These are phyloP conservation scores for Drosophila atripex DNA, from an alignment of 2,888 invertebrate genomes.

Conservation along the genomic window DNA sequence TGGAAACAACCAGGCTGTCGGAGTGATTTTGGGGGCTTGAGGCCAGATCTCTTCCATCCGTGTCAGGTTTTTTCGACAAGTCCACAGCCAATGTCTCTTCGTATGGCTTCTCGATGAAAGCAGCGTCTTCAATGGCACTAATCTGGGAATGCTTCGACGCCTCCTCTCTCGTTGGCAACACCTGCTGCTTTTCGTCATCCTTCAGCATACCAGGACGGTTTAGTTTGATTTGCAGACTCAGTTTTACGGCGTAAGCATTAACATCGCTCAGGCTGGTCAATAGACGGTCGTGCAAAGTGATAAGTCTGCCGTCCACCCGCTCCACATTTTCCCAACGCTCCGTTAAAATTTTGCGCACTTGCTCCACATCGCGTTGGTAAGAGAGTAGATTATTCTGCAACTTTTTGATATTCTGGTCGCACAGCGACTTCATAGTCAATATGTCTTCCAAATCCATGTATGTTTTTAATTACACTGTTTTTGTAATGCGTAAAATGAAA, in stretches of 20 bases:
- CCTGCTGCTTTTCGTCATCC: not conserved
- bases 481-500: not conserved
- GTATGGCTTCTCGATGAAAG: not conserved
- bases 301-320: slow-evolving; percentile 23
- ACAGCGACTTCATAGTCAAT: slow-evolving; percentile 30
- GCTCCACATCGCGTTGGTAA: slow-evolving; percentile 33
- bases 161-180: not conserved
- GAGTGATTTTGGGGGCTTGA: not conserved
- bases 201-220: slow-evolving; percentile 25
- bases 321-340: slow-evolving; percentile 35
- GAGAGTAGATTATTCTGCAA: slow-evolving; percentile 38
- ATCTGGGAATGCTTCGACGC: not conserved
- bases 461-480: not conserved
- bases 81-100: too few relatives aligned
- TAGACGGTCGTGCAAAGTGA: slow-evolving; percentile 45
- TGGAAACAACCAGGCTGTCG: not conserved
- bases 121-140: not conserved
- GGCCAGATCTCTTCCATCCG: not conserved
- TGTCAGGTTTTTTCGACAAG: too few relatives aligned
- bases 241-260: slow-evolving; percentile 51
- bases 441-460: not conserved
- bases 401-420: slow-evolving; percentile 46
- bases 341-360: slow-evolving; percentile 23
- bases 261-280: slow-evolving; percentile 50
- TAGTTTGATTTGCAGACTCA: slow-evolving; percentile 54